Percentiles rank a stretch among this genome's conserved stretches.
Evolutionary conservation across 2,113 vertebrate species (phyloP).

Genomic region (Spilogale gracilis): DNA sequence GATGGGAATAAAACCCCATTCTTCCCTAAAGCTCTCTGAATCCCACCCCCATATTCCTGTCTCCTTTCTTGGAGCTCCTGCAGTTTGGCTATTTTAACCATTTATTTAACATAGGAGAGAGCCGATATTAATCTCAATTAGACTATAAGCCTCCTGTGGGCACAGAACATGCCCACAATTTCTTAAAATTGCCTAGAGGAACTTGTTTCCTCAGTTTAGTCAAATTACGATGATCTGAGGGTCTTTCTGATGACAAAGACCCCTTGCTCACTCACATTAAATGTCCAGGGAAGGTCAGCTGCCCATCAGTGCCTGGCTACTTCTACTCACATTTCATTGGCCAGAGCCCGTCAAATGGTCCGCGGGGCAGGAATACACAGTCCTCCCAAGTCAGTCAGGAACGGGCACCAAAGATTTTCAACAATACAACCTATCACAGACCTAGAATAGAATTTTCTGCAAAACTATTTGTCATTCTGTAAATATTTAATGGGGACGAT

Average conservation of each 20-base stretch:
- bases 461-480: conserved; percentile 24
- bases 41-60: not conserved
- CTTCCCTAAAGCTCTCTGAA: not conserved
- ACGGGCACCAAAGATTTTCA: not conserved
- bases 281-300: not conserved
- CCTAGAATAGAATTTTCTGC: not conserved
- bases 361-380: not conserved
- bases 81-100: not conserved
- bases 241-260: not conserved
- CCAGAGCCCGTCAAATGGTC: not conserved
- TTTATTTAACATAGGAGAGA: not conserved
- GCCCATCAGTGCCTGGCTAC: no score
- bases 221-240: not conserved
- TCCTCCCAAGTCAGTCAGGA: not conserved
- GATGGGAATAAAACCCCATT: not conserved
- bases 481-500: not conserved
- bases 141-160: not conserved
- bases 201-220: not conserved
- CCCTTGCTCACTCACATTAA: not conserved
- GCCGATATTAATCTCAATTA: not conserved
- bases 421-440: not conserved
- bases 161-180: not conserved
- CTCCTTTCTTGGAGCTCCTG: not conserved
- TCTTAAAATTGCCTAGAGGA: not conserved
- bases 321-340: not conserved